phyloP scores from a whole-genome alignment of 53 echinoderm and acorn worm species.

The Luidia sarsii region DNA sequence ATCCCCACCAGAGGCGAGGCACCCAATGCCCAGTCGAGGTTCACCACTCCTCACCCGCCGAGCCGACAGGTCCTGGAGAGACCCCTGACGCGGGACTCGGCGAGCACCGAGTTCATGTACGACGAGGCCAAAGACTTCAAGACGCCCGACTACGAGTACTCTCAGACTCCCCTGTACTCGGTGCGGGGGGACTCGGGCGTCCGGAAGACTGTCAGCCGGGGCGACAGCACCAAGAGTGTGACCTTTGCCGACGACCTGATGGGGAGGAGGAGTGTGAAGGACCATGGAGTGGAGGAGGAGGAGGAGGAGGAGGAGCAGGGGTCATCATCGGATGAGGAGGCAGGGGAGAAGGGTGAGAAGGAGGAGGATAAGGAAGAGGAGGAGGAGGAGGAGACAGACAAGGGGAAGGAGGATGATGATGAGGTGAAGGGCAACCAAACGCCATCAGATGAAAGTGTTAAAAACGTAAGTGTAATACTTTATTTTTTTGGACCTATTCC shows the following conservation, averaged over 20 bases:
- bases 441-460: background rate
- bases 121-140: constrained; percentile 76
- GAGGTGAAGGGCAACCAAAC: background rate
- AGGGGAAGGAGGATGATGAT: background rate
- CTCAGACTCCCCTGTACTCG: constrained; percentile 43
- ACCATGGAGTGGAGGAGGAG: constrained; percentile 13
- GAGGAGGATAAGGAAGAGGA: constrained; percentile 14
- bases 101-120: constrained; percentile 64
- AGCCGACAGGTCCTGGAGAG: constrained; percentile 31
- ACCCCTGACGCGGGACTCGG: constrained; percentile 19
- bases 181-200: constrained; percentile 68
- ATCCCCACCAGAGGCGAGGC: constrained; percentile 20
- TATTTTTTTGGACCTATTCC: no score
- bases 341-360: no score
- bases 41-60: constrained; percentile 26
- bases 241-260: constrained; percentile 85
- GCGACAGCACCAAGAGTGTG: constrained; percentile 88
- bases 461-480: no score
- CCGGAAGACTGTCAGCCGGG: constrained; percentile 77
- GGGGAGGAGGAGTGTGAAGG: constrained; percentile 45
- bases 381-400: constrained; percentile 1
- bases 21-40: constrained; percentile 1
- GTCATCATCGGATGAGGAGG: constrained; percentile 6
- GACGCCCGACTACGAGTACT: constrained; percentile 87
- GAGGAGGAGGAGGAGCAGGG: constrained; percentile 2